phyloP scores from a whole-genome alignment of 2,113 vertebrate genomes.

The Centropus unirufus region DNA sequence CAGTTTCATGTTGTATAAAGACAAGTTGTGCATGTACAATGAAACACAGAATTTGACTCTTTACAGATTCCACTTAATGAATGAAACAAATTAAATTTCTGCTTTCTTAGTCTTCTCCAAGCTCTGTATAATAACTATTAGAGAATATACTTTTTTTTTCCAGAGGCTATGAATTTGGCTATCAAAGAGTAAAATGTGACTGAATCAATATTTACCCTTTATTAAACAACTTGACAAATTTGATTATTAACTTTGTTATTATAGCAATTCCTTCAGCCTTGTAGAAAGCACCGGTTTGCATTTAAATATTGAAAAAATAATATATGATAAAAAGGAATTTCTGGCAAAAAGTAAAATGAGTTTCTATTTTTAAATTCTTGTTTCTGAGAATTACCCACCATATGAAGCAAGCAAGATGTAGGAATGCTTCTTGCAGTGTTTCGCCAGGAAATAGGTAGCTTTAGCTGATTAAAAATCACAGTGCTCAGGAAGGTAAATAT shows the following conservation, averaged over 20 bases:
- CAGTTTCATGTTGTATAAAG: neutral
- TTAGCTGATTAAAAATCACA: neutral
- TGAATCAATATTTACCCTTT: neutral
- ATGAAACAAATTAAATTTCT: neutral
- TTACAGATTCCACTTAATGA: neutral
- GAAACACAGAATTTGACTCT: conserved; percentile 19
- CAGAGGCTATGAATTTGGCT: neutral
- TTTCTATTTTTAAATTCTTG: neutral
- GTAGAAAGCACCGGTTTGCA: neutral
- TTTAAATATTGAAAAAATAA: neutral
- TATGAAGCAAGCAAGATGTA: neutral
- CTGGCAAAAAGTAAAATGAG: neutral
- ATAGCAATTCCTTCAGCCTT: neutral
- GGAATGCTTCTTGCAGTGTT: neutral
- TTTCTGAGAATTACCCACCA: neutral
- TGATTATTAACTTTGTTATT: neutral
- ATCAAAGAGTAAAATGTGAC: neutral
- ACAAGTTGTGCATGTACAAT: neutral
- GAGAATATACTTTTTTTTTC: neutral
- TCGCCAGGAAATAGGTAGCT: conserved; percentile 7
- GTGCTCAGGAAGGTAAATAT: conserved; percentile 3
- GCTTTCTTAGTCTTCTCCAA: neutral
- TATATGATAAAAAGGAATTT: neutral
- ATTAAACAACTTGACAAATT: neutral
- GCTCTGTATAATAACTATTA: neutral